Evolutionary conservation across 2,797 vertebrate genomes (phyloP), one percentile per base, ranked within the genome.

Genomic region (Sebastes diploproa): DNA sequence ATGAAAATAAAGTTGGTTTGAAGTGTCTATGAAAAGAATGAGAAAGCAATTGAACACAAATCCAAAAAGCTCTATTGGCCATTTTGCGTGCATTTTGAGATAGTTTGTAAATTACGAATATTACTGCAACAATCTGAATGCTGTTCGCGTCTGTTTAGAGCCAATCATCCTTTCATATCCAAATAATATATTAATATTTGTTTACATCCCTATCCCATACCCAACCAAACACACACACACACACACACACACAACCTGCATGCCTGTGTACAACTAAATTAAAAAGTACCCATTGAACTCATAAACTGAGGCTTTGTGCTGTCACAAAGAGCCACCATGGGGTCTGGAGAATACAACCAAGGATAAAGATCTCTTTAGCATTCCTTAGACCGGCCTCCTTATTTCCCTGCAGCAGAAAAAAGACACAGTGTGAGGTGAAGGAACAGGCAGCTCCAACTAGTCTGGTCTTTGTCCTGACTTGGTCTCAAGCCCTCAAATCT

Each of bases 311-410:
- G 77, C 70, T 63, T 11, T 84, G 50, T 23, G 3, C 38, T 30
- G n/a, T 36, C 11, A 86, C 76, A 86, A 87, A 77, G 72, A 80
- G 74, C 23, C 75, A 65, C 52, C 78, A 46, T 71, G 82, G 79
- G 82, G 77, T 82, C 77, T 79, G 85, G 38, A 76, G 59, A 81
- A 82, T 60, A 74, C 80, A 78, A 79, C 27, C 4, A 56, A 81
- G 62, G 78, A 83, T 73, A 85, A 86, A 88, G 77, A 86, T 86
- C 84, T 86, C 72, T 82, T 91, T 80, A 86, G 75, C 86, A 88
- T 93, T 92, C 88, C 81, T 86, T 23, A 29, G 65, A 60, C 74
- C 30, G 27, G 38, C 50, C 80, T 78, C 27, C 23, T 59, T 25
- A 62, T 78, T 65, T 60, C 78, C 81, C 58, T 83, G 67, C 62